Conservation (phyloP, 2,797 vertebrate species). For the Lepus oiostolus region DNA sequence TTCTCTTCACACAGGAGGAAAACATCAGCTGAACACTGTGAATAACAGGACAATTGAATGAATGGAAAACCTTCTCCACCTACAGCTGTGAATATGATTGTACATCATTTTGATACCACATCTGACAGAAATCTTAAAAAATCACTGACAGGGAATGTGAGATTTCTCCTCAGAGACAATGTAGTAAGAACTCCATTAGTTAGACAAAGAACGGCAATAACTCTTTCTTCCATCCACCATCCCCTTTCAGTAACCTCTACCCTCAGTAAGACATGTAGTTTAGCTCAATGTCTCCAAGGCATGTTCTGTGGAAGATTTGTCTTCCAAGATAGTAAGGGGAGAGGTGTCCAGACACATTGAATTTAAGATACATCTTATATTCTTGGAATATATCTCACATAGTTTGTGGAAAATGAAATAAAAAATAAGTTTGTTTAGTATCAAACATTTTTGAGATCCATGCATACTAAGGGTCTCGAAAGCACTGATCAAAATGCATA, state of each 20-base stretch:
- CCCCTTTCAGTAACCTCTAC: not conserved
- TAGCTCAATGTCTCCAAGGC: not conserved
- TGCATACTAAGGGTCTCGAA: too few species aligned
- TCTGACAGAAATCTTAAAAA: constrained; percentile 53
- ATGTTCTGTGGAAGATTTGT: not conserved
- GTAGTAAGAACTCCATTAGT: not conserved
- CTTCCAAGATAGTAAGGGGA: not conserved
- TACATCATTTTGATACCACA: not conserved
- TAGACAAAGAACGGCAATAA: not conserved
- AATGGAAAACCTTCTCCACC: not conserved
- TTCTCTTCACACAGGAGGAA: not conserved
- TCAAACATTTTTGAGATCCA: too few species aligned
- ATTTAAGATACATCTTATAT: not conserved
- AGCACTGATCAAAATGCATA: too few species aligned
- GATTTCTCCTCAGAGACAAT: not conserved
- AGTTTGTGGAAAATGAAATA: too few species aligned
- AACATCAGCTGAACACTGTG: not conserved
- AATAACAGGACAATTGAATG: not conserved
- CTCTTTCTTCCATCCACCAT: not conserved
- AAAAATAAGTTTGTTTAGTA: too few species aligned
- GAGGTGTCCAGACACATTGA: not conserved
- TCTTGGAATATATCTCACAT: too few species aligned
- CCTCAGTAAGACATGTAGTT: not conserved
- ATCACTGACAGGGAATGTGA: not conserved
- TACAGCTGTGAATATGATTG: not conserved